Conservation (phyloP, 2,797 vertebrate species). For the Carapus acus region DNA sequence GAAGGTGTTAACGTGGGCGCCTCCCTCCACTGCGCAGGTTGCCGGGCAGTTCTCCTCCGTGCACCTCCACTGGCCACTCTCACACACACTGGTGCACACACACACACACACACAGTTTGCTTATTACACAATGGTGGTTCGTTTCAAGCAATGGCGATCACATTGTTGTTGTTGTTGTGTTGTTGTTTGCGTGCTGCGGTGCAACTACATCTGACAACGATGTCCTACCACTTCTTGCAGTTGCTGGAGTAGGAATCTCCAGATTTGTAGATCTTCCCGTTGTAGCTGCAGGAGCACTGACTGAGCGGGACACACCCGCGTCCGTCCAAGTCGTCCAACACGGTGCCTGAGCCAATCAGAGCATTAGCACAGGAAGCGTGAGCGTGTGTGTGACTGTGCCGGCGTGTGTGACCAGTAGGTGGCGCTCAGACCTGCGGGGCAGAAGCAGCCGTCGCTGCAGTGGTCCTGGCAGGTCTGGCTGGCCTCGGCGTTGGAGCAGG, state of each 20-base stretch:
- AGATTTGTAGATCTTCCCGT: constrained; percentile 50
- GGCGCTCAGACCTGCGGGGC: constrained; percentile 69
- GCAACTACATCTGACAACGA: neutral
- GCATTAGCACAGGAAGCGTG: neutral
- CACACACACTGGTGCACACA: constrained; percentile 55
- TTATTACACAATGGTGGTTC: too few relatives aligned
- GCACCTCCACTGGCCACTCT: constrained; percentile 77
- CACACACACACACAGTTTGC: too few relatives aligned
- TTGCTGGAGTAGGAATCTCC: constrained; percentile 54
- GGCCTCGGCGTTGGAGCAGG: constrained; percentile 73
- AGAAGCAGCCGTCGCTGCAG: constrained; percentile 79
- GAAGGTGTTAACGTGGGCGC: constrained; percentile 77
- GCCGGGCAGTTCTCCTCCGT: constrained; percentile 70
- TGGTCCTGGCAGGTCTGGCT: constrained; percentile 73
- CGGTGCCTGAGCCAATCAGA: constrained; percentile 47
- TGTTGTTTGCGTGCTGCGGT: too few relatives aligned
- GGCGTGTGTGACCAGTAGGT: neutral
- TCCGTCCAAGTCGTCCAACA: constrained; percentile 62
- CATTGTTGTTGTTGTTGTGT: too few relatives aligned
- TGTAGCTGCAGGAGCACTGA: constrained; percentile 61
- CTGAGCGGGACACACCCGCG: constrained; percentile 55
- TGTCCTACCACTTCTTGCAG: constrained; percentile 64
- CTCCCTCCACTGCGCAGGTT: constrained; percentile 78
- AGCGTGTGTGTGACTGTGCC: constrained; percentile 5
- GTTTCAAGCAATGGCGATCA: too few relatives aligned